Percentiles rank a stretch among this genome's conserved stretches.
phyloP scores from a whole-genome alignment of 2,797 vertebrate species.

The Chiroxiphia lanceolata region DNA sequence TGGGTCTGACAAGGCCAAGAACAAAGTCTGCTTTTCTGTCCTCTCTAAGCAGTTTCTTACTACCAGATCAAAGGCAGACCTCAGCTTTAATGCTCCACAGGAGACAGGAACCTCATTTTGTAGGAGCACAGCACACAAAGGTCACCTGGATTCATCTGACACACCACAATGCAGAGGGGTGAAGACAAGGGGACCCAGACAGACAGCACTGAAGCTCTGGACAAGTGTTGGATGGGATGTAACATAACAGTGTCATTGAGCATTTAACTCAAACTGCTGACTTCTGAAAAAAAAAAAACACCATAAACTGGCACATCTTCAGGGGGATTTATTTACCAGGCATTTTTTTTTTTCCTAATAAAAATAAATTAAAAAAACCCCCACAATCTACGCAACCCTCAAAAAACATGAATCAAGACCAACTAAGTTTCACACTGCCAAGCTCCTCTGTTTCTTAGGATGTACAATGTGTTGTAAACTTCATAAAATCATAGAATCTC shows the following conservation, averaged over 20 bases:
- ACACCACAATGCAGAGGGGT: neutral
- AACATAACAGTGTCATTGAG: neutral
- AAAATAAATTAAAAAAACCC: neutral
- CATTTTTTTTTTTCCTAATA: neutral
- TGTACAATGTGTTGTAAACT: neutral
- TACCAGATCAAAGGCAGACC: neutral
- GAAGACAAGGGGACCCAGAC: neutral
- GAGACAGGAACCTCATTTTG: neutral
- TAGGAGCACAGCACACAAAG: neutral
- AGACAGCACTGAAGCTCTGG: neutral
- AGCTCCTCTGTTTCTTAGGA: neutral
- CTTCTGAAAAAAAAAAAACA: neutral
- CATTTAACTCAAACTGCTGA: neutral
- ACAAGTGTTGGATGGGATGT: rapidly evolving
- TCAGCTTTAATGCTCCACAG: neutral
- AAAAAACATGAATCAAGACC: neutral
- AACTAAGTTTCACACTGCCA: neutral
- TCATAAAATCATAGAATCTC: neutral
- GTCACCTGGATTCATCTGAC: rapidly evolving
- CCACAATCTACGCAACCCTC: neutral
- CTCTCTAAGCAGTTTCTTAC: neutral
- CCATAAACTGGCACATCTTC: neutral
- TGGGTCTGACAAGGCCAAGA: neutral
- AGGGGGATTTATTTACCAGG: neutral
- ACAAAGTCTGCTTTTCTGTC: neutral